phyloP scores from a whole-genome alignment of 2,113 vertebrate species.

The Panthera uncia region DNA sequence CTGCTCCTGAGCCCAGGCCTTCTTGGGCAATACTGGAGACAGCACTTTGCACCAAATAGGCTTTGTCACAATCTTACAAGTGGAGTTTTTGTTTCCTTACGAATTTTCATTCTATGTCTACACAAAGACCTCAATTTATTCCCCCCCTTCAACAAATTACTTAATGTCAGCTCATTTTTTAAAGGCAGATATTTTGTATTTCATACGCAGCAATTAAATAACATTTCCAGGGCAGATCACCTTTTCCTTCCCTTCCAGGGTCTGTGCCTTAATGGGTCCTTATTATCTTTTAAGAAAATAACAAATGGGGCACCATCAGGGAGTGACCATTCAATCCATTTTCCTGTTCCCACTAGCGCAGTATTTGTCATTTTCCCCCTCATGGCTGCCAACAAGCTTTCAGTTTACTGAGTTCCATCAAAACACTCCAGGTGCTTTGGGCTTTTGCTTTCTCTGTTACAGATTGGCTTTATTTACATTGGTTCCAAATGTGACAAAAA shows the following conservation, averaged over 20 bases:
- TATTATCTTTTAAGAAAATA: conserved; percentile 28
- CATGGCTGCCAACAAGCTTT: conserved; percentile 57
- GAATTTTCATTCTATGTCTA: neutral
- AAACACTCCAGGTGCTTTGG: conserved; percentile 65
- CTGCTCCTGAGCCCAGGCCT: neutral
- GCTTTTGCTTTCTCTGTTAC: conserved; percentile 58
- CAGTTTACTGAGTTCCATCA: conserved; percentile 30
- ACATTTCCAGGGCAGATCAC: neutral
- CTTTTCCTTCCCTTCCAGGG: neutral
- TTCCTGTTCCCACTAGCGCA: neutral
- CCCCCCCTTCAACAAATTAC: neutral
- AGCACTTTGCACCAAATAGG: too few relatives aligned
- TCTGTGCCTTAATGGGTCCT: neutral
- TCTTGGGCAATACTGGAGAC: accelerated
- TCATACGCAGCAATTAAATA: neutral
- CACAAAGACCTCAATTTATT: neutral
- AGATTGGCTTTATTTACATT: conserved; percentile 58
- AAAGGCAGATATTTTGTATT: neutral
- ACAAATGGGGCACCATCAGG: neutral
- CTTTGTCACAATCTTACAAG: neutral
- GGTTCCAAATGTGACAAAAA: conserved; percentile 70
- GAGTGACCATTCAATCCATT: neutral
- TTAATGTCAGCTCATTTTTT: neutral
- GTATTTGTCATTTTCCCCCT: conserved; percentile 56
- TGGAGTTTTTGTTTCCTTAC: neutral